These are phyloP conservation scores for Pseudomyrmex pallidus DNA, from an alignment of 1,140 invertebrate species.

Conservation along the genomic window DNA sequence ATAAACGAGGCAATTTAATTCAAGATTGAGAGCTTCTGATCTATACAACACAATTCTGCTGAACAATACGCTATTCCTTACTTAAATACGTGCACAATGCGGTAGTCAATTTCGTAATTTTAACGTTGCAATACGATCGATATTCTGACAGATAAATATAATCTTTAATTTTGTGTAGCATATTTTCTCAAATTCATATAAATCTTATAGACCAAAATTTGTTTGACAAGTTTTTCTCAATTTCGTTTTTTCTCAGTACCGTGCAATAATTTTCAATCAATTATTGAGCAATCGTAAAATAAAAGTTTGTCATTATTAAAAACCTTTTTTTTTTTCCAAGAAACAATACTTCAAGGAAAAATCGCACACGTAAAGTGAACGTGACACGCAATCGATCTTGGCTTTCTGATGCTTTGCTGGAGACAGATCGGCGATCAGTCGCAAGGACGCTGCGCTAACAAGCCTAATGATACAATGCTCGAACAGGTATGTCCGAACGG, in stretches of 20 bases:
- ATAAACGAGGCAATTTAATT: not conserved
- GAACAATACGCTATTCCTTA: not conserved
- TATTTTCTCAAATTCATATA: no score
- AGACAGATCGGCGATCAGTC: slow-evolving; percentile 54
- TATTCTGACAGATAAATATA: no score
- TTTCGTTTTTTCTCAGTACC: no score
- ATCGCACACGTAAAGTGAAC: not conserved
- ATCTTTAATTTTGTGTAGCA: no score
- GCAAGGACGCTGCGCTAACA: slow-evolving; percentile 60
- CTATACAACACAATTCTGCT: not conserved
- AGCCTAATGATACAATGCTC: slow-evolving; percentile 72
- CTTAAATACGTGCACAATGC: not conserved
- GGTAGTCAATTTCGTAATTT: not conserved
- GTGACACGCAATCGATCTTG: not conserved
- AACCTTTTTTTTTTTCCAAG: not conserved
- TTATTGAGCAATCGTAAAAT: not conserved
- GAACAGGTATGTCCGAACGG: slow-evolving; percentile 74
- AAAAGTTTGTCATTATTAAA: not conserved
- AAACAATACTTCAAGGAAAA: not conserved
- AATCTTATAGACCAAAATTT: no score
- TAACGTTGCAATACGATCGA: not conserved
- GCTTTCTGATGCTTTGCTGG: slow-evolving; percentile 24
- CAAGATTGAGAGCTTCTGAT: not conserved
- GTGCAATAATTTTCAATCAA: not conserved
- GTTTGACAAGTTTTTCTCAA: no score